Percentiles rank a stretch among this genome's conserved stretches.
Evolutionary conservation across 2,888 invertebrate species (phyloP).

Genomic region (Elegia similella): DNA sequence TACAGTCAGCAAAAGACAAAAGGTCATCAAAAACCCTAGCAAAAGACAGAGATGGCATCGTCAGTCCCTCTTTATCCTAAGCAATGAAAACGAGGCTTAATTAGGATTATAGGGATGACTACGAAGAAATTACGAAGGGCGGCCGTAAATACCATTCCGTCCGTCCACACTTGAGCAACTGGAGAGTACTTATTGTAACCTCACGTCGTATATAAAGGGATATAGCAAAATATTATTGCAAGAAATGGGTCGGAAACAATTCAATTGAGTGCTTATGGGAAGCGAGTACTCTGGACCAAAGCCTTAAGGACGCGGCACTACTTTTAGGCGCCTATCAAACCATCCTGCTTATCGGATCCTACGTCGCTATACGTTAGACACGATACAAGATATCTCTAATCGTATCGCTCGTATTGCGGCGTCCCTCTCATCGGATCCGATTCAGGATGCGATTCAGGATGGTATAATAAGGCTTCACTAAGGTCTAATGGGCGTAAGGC

Average conservation of each 20-base stretch:
- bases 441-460: too few relatives aligned
- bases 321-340: too few relatives aligned
- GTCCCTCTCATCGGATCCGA: too few relatives aligned
- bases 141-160: constrained; percentile 26
- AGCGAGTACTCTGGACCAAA: neutral
- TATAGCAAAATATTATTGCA: constrained; percentile 5
- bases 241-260: neutral
- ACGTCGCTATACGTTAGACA: too few relatives aligned
- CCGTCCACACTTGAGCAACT: constrained; percentile 17
- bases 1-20: neutral
- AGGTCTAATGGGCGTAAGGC: too few relatives aligned
- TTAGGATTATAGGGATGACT: constrained; percentile 30
- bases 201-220: constrained; percentile 1
- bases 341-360: too few relatives aligned
- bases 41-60: constrained; percentile 9
- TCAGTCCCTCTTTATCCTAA: constrained; percentile 14
- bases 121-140: constrained; percentile 22
- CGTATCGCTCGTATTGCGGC: too few relatives aligned
- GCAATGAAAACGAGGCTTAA: constrained; percentile 26
- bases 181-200: constrained; percentile 15
- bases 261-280: neutral
- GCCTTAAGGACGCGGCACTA: too few relatives aligned
- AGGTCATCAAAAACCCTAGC: neutral
- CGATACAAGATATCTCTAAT: too few relatives aligned
- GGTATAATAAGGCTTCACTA: too few relatives aligned